Conservation (phyloP, 2,797 vertebrate genomes). For the Ctenochaetus hawaiiensis region DNA sequence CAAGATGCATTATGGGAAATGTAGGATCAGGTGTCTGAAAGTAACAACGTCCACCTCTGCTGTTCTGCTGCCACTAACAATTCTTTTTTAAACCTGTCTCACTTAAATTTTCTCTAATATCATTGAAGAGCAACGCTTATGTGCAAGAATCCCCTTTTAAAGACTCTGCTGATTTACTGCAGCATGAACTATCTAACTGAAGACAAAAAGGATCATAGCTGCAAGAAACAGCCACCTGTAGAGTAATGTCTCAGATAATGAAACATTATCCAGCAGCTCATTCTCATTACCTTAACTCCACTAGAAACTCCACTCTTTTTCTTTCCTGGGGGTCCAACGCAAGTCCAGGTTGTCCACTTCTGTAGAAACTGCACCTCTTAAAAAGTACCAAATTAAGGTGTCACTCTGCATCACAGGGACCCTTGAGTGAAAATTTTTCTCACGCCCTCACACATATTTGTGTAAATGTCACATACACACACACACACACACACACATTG, state of each 20-base stretch:
- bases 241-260: constrained; percentile 77
- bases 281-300: constrained; percentile 34
- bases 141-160: neutral
- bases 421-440: constrained; percentile 63
- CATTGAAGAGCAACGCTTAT: neutral
- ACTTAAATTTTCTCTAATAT: neutral
- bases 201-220: constrained; percentile 50
- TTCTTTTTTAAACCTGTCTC: neutral
- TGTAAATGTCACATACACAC: constrained; percentile 22
- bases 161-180: constrained; percentile 19
- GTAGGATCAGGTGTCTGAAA: neutral
- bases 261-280: constrained; percentile 71
- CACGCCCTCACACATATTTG: constrained; percentile 37
- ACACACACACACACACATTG: neutral
- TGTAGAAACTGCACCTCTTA: constrained; percentile 21
- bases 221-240: constrained; percentile 57
- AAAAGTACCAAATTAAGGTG: constrained; percentile 71
- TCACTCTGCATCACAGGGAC: constrained; percentile 63
- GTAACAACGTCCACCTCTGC: neutral
- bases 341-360: constrained; percentile 18
- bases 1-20: constrained; percentile 9
- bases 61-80: neutral
- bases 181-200: constrained; percentile 12
- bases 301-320: constrained; percentile 15
- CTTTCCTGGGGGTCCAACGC: constrained; percentile 29